A percentile compares a stretch with the other conserved stretches of the same genome.
phyloP scores from a whole-genome alignment of 2,797 vertebrate genomes.

The Momotus momota region DNA sequence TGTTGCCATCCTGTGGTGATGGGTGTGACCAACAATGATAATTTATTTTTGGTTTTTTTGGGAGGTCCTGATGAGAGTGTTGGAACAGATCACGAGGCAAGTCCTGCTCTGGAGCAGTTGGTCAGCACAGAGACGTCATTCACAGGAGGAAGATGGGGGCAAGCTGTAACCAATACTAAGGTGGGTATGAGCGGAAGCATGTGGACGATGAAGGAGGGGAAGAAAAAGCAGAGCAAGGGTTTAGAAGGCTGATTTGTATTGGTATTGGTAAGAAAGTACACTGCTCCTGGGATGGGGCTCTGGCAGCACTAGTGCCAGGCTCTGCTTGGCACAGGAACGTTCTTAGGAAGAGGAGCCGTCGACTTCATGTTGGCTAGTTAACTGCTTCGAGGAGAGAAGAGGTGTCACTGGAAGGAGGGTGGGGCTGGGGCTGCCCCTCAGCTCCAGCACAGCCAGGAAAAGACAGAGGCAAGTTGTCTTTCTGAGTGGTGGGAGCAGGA shows the following conservation, averaged over 20 bases:
- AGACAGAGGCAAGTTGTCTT: neutral
- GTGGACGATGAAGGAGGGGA: neutral
- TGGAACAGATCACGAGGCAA: neutral
- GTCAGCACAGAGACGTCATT: rapidly evolving
- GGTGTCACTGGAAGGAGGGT: neutral
- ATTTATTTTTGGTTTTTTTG: neutral
- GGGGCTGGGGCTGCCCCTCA: neutral
- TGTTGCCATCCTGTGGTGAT: neutral
- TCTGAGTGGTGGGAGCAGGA: neutral
- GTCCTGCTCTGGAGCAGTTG: neutral
- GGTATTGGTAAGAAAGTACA: neutral
- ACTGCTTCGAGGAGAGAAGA: neutral
- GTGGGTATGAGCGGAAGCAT: neutral
- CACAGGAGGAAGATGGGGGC: neutral
- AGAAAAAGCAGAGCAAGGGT: neutral
- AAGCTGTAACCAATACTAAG: neutral
- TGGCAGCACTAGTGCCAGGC: neutral
- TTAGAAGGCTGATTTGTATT: neutral
- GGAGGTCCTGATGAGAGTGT: neutral
- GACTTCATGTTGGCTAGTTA: neutral
- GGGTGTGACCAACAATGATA: neutral
- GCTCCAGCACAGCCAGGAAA: neutral
- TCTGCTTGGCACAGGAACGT: neutral
- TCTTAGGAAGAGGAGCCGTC: neutral
- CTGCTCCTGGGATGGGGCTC: neutral